Evolutionary conservation across 2,113 vertebrate species (phyloP).

Genomic region (Takifugu bimaculatus): DNA sequence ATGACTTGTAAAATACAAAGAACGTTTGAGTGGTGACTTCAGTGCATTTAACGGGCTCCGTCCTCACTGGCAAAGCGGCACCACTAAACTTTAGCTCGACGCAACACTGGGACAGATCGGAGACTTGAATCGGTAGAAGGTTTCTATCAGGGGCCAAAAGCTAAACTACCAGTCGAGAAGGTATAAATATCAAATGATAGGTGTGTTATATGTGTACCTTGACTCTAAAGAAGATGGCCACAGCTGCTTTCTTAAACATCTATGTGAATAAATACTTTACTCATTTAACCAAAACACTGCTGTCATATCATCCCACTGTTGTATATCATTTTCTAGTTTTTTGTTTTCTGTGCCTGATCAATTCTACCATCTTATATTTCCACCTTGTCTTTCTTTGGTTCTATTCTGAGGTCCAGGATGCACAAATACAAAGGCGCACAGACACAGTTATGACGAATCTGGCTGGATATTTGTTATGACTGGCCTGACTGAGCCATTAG

Average conservation of each 20-base stretch:
- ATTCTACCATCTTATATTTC: conserved; percentile 22
- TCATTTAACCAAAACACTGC: no score
- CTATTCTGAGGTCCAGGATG: conserved; percentile 31
- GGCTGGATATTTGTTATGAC: conserved; percentile 77
- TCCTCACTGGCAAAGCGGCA: no score
- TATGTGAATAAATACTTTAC: no score
- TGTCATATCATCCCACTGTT: neutral
- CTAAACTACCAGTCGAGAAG: no score
- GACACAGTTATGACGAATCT: conserved; percentile 74
- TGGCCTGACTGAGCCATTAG: conserved; percentile 75
- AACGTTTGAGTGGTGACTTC: conserved; percentile 6
- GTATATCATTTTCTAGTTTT: conserved; percentile 10
- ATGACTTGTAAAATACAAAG: conserved; percentile 40
- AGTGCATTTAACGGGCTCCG: conserved; percentile 1
- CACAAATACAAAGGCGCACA: conserved; percentile 36
- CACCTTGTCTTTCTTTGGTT: conserved; percentile 46
- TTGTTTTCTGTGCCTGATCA: conserved; percentile 7
- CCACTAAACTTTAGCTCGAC: no score
- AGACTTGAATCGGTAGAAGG: no score
- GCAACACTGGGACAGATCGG: no score
- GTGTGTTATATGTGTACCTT: no score
- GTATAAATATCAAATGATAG: no score
- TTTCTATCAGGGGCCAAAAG: no score
- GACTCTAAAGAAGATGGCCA: no score
- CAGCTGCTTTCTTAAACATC: no score